These are phyloP conservation scores for Neopelma chrysocephalum DNA, from an alignment of 2,797 vertebrate genomes.

Conservation along the genomic window DNA sequence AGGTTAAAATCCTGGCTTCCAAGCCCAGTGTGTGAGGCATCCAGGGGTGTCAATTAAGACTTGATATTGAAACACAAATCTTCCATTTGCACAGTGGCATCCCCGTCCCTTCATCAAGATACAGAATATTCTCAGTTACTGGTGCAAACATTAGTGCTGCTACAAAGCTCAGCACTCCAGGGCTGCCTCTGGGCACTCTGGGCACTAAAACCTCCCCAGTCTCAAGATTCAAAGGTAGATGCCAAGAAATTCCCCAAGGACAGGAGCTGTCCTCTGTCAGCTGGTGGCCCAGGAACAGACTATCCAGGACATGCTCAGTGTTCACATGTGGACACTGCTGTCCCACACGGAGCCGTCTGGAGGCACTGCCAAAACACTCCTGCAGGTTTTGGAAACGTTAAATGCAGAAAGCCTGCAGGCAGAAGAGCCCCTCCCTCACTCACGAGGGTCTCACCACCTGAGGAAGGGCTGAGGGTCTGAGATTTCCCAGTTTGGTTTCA, in stretches of 20 bases:
- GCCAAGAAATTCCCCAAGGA: neutral
- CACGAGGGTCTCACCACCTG: accelerated
- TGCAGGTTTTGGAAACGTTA: neutral
- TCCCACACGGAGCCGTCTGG: neutral
- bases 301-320: accelerated
- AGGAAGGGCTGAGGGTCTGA: neutral
- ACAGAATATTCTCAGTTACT: neutral
- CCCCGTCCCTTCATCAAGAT: neutral
- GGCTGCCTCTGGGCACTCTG: neutral
- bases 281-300: neutral
- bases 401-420: neutral
- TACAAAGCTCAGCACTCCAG: neutral
- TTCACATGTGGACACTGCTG: neutral
- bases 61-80: neutral
- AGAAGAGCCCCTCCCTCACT: neutral
- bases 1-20: neutral
- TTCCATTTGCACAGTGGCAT: neutral
- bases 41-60: neutral
- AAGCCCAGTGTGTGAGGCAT: neutral
- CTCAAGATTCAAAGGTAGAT: neutral
- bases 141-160: neutral
- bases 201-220: neutral
- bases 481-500: neutral
- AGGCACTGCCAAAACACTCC: neutral
- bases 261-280: neutral